Percentiles rank a stretch among this genome's conserved stretches.
Conservation (phyloP, 2,888 invertebrate genomes). For the Apodemia duryi region DNA sequence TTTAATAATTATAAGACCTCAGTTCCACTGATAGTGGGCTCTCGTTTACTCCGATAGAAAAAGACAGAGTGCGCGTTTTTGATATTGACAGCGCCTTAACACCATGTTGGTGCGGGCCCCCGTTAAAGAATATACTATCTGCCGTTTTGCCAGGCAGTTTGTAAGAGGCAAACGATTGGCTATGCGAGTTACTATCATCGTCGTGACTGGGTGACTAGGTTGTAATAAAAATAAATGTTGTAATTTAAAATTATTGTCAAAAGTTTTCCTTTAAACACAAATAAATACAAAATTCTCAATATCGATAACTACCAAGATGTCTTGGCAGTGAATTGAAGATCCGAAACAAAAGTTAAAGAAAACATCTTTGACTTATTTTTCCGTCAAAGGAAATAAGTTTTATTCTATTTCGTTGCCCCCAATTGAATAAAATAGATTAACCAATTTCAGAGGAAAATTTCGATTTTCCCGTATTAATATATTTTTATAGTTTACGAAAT, state of each 20-base stretch:
- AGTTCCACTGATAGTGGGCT: no score
- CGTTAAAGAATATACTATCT: no score
- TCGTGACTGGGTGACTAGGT: no score
- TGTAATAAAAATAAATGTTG: not conserved
- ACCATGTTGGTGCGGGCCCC: no score
- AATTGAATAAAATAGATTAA: not conserved
- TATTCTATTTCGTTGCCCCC: not conserved
- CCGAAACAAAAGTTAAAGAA: not conserved
- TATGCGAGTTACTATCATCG: no score
- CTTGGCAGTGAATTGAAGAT: slow-evolving; percentile 4
- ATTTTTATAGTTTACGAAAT: no score
- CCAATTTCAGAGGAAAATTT: not conserved
- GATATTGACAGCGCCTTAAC: no score
- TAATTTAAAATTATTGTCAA: not conserved
- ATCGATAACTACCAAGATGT: not conserved
- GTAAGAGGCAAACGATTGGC: no score
- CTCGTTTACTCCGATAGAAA: no score
- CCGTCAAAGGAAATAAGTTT: not conserved
- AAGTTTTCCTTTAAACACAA: not conserved
- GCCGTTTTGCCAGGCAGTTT: no score
- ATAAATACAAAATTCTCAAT: not conserved
- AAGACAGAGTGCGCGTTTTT: no score
- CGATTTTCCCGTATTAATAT: not conserved
- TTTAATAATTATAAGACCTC: no score
- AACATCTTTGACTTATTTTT: slow-evolving; percentile 3